phyloP scores from a whole-genome alignment of 2,113 vertebrate species.

The Oxyruncus cristatus region DNA sequence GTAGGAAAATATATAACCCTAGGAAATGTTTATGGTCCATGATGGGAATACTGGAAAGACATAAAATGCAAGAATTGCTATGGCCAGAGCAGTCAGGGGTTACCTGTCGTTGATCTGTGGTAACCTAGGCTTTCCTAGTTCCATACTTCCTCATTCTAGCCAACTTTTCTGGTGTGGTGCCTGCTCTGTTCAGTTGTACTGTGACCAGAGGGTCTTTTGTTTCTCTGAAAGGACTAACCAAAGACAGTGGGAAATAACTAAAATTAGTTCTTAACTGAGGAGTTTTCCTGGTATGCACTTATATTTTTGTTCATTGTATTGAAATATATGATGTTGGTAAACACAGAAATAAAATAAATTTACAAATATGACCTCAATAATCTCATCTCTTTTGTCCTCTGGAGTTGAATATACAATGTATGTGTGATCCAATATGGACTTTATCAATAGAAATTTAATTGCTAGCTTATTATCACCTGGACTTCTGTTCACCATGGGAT shows the following conservation, averaged over 20 bases:
- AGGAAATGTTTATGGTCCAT: background rate
- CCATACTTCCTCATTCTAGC: background rate
- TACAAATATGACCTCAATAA: background rate
- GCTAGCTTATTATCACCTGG: background rate
- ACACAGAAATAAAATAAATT: background rate
- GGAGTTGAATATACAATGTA: background rate
- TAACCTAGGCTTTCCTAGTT: background rate
- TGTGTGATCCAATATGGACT: background rate
- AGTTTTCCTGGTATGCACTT: background rate
- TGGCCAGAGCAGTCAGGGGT: background rate
- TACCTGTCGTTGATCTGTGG: background rate
- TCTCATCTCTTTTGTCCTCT: background rate
- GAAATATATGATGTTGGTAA: background rate
- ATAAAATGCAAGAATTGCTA: background rate
- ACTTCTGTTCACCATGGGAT: background rate
- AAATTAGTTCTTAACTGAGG: background rate
- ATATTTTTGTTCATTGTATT: background rate
- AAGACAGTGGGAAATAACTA: background rate
- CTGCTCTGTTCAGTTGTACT: background rate
- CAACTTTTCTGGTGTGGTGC: background rate
- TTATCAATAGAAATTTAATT: background rate
- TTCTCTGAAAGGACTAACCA: background rate
- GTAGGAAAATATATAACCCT: background rate
- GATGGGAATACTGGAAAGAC: background rate
- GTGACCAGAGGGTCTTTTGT: background rate